Base-by-base conservation (phyloP, 64 coral and sea anemone genomes). In the Montipora foliosa region DNA sequence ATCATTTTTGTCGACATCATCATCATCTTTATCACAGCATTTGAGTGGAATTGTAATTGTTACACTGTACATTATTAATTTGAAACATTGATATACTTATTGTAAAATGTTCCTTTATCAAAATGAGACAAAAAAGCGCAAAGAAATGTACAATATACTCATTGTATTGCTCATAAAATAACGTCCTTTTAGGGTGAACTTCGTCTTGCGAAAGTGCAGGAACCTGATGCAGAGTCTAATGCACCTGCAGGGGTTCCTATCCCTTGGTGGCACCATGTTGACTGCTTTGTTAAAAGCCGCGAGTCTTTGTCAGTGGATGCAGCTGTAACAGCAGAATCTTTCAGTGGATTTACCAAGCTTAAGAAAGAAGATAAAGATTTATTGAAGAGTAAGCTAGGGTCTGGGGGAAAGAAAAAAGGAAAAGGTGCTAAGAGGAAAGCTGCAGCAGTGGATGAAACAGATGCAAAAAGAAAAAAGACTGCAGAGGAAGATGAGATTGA, bases 281-380 rank as follows among this genome's bases (percentile, higher is more conserved):
- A 94, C 20, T 95, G 94, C 75, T 93, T 98, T 22, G 74, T 96
- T 48, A 59, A 90, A 72, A 75, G 79, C 47, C 61, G 67, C 0
- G 88, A 86, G 20, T 88, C 93, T 49, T 79, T 98, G 21, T 94
- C 55, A 10, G 89, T 98, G 4, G 91, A 77, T 12, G 3, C 49
- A 3, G 75, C n/a, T 68, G 75, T 98, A 16, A 98, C 97, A 29
- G 97, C 94, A 20, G 88, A 98, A 19, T 89, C 82, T 15, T 95
- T 98, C 73, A 69, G 91, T 46, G 97, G 97, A 16, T 98, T 98
- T 69, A 87, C 66, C 9, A 94, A 91, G 13, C 72, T 98, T 20
- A 92, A 91, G 49, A 98, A 98, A 44, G 91, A 87, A 91, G 94
- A 98, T 21, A 94, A 98, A 74, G 79, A 90, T 1, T 45, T 95